These are phyloP conservation scores for Phaethon lepturus DNA, from an alignment of 2,113 vertebrate species.

Conservation along the genomic window DNA sequence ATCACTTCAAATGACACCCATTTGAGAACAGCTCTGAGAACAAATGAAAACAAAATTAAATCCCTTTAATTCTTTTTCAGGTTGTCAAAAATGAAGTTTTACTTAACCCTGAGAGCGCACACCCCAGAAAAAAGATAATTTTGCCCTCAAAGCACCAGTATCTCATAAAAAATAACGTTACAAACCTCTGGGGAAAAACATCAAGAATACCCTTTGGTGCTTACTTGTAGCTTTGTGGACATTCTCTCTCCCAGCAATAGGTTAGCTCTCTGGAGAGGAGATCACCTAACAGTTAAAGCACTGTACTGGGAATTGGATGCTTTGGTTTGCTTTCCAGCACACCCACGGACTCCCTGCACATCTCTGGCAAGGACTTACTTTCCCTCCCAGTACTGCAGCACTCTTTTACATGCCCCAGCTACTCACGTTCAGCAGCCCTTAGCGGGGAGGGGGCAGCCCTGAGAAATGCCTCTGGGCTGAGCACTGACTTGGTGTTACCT, in stretches of 20 bases:
- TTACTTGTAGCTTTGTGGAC: not conserved
- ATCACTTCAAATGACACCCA: not conserved
- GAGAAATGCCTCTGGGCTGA: not conserved
- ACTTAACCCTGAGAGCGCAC: not conserved
- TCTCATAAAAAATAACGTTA: not conserved
- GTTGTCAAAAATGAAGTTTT: not conserved
- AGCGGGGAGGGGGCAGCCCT: rapidly evolving
- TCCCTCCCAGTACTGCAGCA: not conserved
- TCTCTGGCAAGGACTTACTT: not conserved
- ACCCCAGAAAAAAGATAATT: not conserved
- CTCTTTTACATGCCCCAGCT: not conserved
- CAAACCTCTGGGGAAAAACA: not conserved
- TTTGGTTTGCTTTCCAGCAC: not conserved
- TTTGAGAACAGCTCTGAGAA: not conserved
- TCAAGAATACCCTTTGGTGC: not conserved
- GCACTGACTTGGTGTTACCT: not conserved
- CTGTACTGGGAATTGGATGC: not conserved
- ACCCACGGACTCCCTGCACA: not conserved
- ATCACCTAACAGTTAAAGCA: not conserved
- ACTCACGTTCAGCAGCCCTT: not conserved
- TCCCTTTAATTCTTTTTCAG: not conserved
- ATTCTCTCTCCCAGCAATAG: not conserved
- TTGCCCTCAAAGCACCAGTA: not conserved
- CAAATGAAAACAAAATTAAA: not conserved
- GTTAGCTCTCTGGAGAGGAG: not conserved